Conservation (phyloP, 2,888 invertebrate species). For the Plebejus anna region DNA sequence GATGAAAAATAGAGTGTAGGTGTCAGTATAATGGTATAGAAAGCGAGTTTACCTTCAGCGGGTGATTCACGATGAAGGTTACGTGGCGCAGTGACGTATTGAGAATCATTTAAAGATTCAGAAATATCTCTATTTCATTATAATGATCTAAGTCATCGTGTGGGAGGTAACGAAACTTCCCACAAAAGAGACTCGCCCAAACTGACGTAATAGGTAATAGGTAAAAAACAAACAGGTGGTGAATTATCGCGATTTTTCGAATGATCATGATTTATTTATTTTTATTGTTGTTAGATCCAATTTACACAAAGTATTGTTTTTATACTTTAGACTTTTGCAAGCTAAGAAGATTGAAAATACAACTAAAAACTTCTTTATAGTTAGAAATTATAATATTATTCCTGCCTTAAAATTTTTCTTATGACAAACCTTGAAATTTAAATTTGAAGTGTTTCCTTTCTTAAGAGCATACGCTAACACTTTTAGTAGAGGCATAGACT, state of each 20-base stretch:
- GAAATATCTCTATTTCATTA: constrained; percentile 1
- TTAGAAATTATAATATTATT: no score
- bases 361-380: no score
- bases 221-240: not conserved
- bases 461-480: no score
- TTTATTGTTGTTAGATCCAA: no score
- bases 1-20: constrained; percentile 36
- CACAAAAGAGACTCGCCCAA: constrained; percentile 2
- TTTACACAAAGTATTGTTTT: no score
- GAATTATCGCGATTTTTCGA: not conserved
- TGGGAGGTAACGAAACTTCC: not conserved
- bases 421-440: no score
- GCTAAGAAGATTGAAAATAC: no score
- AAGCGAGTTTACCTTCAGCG: constrained; percentile 37
- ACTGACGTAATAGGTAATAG: not conserved
- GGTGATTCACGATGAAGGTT: constrained; percentile 35
- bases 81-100: not conserved
- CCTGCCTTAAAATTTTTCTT: no score
- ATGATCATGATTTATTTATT: no score
- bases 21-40: constrained; percentile 49
- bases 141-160: not conserved
- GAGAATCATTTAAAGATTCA: not conserved
- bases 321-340: no score
- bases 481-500: no score
- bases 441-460: no score